Base-by-base conservation (phyloP, 2,113 vertebrate species). In the Desmodus rotundus region DNA sequence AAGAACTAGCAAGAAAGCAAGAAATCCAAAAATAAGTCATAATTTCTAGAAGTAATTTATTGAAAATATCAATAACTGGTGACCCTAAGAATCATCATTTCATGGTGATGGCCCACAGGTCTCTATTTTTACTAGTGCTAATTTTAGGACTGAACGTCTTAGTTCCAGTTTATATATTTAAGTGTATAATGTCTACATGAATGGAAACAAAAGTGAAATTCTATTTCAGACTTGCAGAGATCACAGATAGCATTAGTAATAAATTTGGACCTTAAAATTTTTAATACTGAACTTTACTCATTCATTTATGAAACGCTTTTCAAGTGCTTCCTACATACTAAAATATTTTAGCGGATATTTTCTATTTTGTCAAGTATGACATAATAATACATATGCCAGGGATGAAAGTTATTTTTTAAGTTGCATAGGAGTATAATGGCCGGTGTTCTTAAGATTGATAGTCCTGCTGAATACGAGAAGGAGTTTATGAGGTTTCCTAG, bases 31-130 rank as follows among this genome's bases (percentile, higher is more conserved):
- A 88, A 77, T 76, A 50, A 94, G 24, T 31, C 68, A 19, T 28
- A 65, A 78, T 90, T 86, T 78, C 72, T 63, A 86, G 36, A 93
- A 96, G 88, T 76, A 77, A 73, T 87, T 96, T 89, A 89, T 93
- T 89, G 78, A 82, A 68, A 94, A 87, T 61, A 94, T 63, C 56
- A n/a, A 31, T 85, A 96, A 91, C 38, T 47, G 87, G 70, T 50
- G 17, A 73, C 11, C n/a, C n/a, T 52, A 94, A 89, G 61, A 73
- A 86, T 41, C 24, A 91, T 65, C 41, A 78, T 43, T 85, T 92
- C 45, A 95, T 93, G 58, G 89, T 20, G 24, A 61, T 45, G 14
- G 13, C 54, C 58, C 8, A 81, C 14, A 13, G 47, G 61, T 63
- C 22, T 95, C 72, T 78, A 41, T 56, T 90, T 90, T 96, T 90